Percentiles rank a stretch among this genome's conserved stretches.
Evolutionary conservation across 2,113 vertebrate species (phyloP).

Genomic region (Cyphotilapia sp.): DNA sequence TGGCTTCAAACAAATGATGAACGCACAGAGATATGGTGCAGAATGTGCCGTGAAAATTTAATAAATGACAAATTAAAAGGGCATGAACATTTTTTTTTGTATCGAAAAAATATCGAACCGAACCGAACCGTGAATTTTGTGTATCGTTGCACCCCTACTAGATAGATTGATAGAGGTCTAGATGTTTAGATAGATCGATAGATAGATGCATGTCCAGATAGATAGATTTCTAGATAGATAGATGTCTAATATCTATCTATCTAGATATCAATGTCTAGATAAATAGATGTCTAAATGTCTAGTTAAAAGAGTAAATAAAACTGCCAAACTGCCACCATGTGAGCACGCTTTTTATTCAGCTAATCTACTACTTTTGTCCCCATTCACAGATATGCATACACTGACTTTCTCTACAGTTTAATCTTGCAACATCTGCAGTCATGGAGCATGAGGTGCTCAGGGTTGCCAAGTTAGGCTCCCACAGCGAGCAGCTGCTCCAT

Average conservation of each 20-base stretch:
- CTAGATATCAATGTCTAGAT: neutral
- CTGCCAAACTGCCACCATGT: neutral
- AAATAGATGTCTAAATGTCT: neutral
- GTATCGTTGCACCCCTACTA: neutral
- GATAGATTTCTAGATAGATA: neutral
- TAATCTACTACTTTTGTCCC: neutral
- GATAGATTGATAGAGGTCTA: neutral
- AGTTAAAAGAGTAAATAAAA: neutral
- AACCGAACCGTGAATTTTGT: too few species aligned
- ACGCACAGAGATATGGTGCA: too few species aligned
- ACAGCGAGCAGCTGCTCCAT: conserved; percentile 3
- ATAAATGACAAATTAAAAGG: too few species aligned
- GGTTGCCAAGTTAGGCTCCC: conserved; percentile 34
- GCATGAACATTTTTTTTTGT: too few species aligned
- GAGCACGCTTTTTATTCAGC: neutral
- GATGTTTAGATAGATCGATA: fast-evolving
- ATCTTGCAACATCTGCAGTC: conserved; percentile 18
- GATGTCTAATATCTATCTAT: neutral
- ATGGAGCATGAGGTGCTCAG: neutral
- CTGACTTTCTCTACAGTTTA: neutral
- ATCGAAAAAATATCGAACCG: too few species aligned
- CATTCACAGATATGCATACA: neutral
- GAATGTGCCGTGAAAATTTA: too few species aligned
- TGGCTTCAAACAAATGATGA: too few species aligned
- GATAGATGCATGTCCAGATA: neutral